phyloP scores from a whole-genome alignment of 2,113 vertebrate species.

The Drymodes brunneopygia region DNA sequence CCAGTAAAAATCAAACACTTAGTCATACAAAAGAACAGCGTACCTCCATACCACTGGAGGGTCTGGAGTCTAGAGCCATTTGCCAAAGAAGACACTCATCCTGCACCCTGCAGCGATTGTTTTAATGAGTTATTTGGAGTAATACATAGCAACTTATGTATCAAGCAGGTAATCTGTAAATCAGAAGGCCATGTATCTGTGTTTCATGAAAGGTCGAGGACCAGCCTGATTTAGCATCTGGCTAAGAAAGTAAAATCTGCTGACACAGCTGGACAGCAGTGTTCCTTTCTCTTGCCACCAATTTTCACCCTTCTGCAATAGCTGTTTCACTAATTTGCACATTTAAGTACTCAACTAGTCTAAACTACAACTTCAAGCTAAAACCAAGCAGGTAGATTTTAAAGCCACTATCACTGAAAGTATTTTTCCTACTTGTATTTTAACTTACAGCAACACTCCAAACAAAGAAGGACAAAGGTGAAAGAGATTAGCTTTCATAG shows the following conservation, averaged over 20 bases:
- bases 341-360: neutral
- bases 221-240: neutral
- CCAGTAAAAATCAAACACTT: neutral
- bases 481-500: neutral
- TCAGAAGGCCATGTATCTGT: neutral
- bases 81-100: neutral
- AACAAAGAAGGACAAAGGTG: neutral
- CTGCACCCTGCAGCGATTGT: fast-evolving
- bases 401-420: neutral
- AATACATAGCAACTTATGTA: neutral
- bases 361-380: neutral
- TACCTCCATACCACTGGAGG: neutral
- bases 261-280: neutral
- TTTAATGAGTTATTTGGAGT: neutral
- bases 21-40: neutral
- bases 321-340: neutral
- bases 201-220: neutral
- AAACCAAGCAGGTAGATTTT: neutral
- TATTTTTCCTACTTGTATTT: neutral
- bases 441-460: neutral
- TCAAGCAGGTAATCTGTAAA: neutral
- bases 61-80: neutral
- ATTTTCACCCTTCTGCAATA: neutral
- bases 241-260: neutral
- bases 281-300: neutral